phyloP scores from a whole-genome alignment of 2,888 invertebrate species.

The Xestia rhomboidea region DNA sequence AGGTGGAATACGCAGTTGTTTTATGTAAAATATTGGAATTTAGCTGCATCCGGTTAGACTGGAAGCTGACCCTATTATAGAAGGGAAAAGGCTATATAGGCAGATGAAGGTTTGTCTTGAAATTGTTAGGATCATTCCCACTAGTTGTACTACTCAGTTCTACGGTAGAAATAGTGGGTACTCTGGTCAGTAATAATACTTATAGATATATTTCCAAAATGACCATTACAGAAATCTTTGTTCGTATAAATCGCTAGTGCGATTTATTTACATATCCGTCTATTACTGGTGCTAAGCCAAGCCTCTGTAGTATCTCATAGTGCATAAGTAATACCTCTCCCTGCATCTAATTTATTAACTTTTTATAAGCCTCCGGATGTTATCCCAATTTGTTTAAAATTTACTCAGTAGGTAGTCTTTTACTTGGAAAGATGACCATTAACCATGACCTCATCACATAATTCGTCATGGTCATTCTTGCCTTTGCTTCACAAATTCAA shows the following conservation, averaged over 20 bases:
- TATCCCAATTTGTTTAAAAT: neutral
- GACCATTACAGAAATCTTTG: too few species aligned
- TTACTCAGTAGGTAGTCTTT: neutral
- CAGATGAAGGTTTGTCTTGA: neutral
- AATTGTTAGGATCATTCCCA: neutral
- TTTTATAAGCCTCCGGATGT: neutral
- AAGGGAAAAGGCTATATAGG: neutral
- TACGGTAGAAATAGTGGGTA: too few species aligned
- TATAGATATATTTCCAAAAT: neutral
- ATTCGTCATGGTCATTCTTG: too few species aligned
- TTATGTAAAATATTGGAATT: neutral
- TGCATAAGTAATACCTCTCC: neutral
- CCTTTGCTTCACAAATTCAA: too few species aligned
- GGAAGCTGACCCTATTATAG: neutral
- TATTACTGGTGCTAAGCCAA: conserved; percentile 8
- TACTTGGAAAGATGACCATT: neutral
- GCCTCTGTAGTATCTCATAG: neutral
- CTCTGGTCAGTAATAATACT: neutral
- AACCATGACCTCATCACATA: too few species aligned
- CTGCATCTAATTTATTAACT: neutral
- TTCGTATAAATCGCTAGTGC: neutral
- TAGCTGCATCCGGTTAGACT: neutral
- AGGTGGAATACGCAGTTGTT: neutral
- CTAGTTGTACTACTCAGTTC: too few species aligned
- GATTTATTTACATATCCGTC: neutral